A percentile compares a stretch with the other conserved stretches of the same genome.
Conservation (phyloP, 2,797 vertebrate genomes). For the Uromys caudimaculatus region DNA sequence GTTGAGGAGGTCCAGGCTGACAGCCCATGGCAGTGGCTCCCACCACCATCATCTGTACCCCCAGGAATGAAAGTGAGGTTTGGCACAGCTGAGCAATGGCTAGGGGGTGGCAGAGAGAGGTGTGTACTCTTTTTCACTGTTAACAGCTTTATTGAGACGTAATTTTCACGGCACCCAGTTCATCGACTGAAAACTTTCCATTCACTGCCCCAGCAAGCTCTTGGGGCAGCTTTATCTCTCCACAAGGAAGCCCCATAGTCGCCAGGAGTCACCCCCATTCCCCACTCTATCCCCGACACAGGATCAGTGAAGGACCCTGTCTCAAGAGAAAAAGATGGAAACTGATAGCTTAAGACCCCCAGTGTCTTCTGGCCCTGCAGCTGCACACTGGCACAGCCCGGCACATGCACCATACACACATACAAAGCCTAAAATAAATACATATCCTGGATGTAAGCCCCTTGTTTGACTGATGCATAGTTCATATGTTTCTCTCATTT, state of each 20-base stretch:
- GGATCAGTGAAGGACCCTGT: background rate
- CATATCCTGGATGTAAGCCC: background rate
- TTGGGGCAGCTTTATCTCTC: background rate
- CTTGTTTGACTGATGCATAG: background rate
- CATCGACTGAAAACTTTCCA: fast-evolving
- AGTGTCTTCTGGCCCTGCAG: background rate
- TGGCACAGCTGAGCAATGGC: background rate
- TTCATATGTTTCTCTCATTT: background rate
- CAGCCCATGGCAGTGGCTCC: background rate
- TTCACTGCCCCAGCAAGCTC: fast-evolving
- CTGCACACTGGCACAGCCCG: background rate
- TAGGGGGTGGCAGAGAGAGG: background rate
- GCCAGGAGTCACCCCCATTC: fast-evolving
- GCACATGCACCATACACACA: background rate
- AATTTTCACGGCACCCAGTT: fast-evolving
- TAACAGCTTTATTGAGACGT: background rate
- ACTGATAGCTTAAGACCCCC: background rate
- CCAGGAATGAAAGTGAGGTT: too few relatives aligned
- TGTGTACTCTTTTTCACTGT: fast-evolving
- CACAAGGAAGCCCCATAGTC: background rate
- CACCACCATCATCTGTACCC: fast-evolving
- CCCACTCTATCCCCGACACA: background rate
- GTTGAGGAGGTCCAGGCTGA: background rate
- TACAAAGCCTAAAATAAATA: background rate
- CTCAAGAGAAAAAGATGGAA: background rate